These are phyloP conservation scores for Tachystola acroxantha DNA, from an alignment of 2,888 invertebrate species.

Conservation along the genomic window DNA sequence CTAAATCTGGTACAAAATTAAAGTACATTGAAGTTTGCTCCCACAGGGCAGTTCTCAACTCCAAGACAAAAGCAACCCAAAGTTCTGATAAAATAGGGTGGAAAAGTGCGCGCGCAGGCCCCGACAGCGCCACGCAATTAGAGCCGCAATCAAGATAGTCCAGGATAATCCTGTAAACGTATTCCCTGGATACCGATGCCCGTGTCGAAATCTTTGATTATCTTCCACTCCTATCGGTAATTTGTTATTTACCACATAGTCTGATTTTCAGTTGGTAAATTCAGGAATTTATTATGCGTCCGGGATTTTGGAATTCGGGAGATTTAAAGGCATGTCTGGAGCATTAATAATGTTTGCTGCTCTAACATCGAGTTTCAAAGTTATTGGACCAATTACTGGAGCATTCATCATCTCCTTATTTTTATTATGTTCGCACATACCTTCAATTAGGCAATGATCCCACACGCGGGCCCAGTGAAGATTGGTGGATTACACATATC, in stretches of 20 bases:
- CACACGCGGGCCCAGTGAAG: no score
- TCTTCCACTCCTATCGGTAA: background rate
- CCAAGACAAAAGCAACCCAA: background rate
- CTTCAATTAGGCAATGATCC: no score
- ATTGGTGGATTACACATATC: no score
- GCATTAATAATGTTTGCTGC: no score
- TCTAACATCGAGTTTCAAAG: no score
- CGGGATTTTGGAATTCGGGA: no score
- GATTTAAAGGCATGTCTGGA: no score
- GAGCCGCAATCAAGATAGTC: constrained; percentile 51
- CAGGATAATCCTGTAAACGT: constrained; percentile 41
- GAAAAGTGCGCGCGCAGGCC: constrained; percentile 25
- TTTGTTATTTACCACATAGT: background rate
- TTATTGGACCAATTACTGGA: no score
- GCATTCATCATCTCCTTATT: no score
- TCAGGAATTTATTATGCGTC: no score
- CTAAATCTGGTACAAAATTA: background rate
- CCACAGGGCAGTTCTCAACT: background rate
- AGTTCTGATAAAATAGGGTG: constrained; percentile 22
- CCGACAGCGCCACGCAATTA: constrained; percentile 41
- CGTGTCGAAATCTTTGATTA: constrained; percentile 7
- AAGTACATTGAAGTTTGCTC: background rate
- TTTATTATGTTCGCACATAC: no score
- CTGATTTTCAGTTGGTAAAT: background rate
- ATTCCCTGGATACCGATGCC: constrained; percentile 26